Evolutionary conservation across 2,888 invertebrate species (phyloP), one percentile per base, ranked within the genome.

Genomic region (Phragmatobia fuliginosa): DNA sequence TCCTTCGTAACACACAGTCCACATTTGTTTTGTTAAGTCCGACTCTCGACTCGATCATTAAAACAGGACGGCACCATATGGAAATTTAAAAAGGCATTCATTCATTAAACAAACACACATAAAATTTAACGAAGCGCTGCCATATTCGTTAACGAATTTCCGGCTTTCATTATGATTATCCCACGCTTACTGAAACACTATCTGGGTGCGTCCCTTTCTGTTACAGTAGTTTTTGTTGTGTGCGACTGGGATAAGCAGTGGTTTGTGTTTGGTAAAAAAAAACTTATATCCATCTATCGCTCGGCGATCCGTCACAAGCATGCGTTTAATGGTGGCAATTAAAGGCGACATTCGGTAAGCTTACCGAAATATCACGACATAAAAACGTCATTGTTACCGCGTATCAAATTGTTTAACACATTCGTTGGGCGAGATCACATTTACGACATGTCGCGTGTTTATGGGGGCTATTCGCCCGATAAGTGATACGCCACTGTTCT

Each of bases 91-190:
- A 91, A 92, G 90, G 90, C 92, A 92, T 91, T 88, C 90, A 91
- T 93, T 93, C 91, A 94, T 94, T 94, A 92, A 92, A 88, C 89
- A 91, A 91, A 92, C 92, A 92, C 86, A 90, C 92, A 93, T 94
- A 93, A 93, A 93, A 91, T 92, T 93, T 93, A 94, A 94, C 91
- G 94, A 93, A 93, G 90, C 92, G 89, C 90, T 90, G 90, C 92
- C 91, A 92, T 91, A 92, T 91, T 91, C 91, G 90, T 92, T 93
- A 94, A 94, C 91, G 92, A 91, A 93, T 92, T 93, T 94, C 94
- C 94, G 94, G 94, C 90, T 87, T 89, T 87, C 90, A 90, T 90
- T 90, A 89, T 87, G 88, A 88, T 88, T 86, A 88, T 88, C 87
- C 87, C 87, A 88, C 87, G 88, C 84, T 82, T 84, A 82, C 79